A percentile compares a stretch with the other conserved stretches of the same genome.
Evolutionary conservation across 1,140 invertebrate species (phyloP).

Genomic region (Pectinophora gossypiella): DNA sequence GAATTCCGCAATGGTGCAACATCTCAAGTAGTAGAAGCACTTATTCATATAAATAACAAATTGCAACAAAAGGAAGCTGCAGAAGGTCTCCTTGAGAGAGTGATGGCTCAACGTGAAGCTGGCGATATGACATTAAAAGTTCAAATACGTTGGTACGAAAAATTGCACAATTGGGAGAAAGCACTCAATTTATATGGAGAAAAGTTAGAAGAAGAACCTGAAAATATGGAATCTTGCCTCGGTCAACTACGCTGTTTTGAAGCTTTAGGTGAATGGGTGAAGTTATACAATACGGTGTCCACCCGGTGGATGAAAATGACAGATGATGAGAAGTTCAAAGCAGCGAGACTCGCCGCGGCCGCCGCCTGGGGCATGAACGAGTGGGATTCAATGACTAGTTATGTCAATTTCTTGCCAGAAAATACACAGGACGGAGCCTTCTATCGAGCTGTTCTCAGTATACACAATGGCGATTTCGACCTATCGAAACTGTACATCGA

Average conservation of each 20-base stretch:
- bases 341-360: constrained; percentile 94
- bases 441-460: constrained; percentile 94
- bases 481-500: constrained; percentile 88
- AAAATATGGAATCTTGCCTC: constrained; percentile 88
- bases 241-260: constrained; percentile 98
- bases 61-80: constrained; percentile 98
- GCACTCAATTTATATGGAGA: constrained; percentile 92
- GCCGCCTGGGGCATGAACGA: constrained; percentile 95
- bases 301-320: constrained; percentile 84
- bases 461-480: constrained; percentile 91
- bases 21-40: constrained; percentile 91
- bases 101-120: constrained; percentile 87
- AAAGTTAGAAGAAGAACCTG: constrained; percentile 77
- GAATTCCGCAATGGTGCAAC: constrained; percentile 86
- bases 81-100: constrained; percentile 92
- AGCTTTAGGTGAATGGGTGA: constrained; percentile 97
- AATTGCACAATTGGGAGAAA: constrained; percentile 98
- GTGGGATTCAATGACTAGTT: constrained; percentile 95
- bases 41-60: constrained; percentile 99
- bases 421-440: constrained; percentile 96
- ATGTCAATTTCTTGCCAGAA: constrained; percentile 89
- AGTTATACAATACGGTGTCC: constrained; percentile 85
- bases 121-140: constrained; percentile 82
- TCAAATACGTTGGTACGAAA: constrained; percentile 98
- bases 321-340: constrained; percentile 85